Evolutionary conservation across 2,888 invertebrate species (phyloP).

Genomic region (Arctia plantaginis): DNA sequence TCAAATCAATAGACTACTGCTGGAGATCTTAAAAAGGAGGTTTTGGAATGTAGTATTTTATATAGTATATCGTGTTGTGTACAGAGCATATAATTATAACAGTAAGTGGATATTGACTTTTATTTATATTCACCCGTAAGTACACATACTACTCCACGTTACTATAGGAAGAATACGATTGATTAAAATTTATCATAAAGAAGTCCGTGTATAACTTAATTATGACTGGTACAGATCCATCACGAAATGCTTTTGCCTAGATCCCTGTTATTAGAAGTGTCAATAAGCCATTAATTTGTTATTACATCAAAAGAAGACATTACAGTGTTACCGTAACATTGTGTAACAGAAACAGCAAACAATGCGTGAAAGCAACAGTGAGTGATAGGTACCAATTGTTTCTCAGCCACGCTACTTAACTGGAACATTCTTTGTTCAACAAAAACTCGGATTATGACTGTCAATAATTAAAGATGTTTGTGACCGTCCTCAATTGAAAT

Average conservation of each 20-base stretch:
- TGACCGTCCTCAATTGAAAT: neutral
- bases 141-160: no score
- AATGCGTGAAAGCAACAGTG: conserved; percentile 59
- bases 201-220: neutral
- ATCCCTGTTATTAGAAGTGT: neutral
- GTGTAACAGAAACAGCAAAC: conserved; percentile 33
- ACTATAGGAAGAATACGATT: no score
- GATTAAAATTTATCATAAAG: neutral
- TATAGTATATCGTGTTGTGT: no score
- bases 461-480: neutral
- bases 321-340: conserved; percentile 13
- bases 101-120: no score
- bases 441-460: conserved; percentile 9
- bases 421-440: conserved; percentile 18
- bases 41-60: no score
- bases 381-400: conserved; percentile 45
- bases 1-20: no score
- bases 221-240: neutral
- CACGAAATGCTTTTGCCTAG: neutral
- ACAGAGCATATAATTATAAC: no score
- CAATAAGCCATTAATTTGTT: neutral
- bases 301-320: neutral
- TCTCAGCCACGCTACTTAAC: conserved; percentile 26
- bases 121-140: no score
- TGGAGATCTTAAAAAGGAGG: no score